Conservation (phyloP, 2,797 vertebrate genomes). For the Margarornis squamiger region DNA sequence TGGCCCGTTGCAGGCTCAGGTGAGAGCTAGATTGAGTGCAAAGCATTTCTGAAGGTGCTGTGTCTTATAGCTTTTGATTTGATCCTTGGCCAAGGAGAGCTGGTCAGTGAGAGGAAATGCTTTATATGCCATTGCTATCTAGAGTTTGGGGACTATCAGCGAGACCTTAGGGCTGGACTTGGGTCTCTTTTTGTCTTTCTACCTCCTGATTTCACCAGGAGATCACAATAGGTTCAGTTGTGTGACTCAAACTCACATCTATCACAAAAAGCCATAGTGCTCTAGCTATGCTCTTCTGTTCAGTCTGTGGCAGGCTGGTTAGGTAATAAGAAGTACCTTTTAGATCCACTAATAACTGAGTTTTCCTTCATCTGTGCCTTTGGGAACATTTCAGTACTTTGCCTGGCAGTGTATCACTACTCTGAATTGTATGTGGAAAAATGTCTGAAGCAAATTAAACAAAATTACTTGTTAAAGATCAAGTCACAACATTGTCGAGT, state of each 20-base stretch:
- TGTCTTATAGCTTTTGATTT: not conserved
- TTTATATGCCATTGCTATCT: not conserved
- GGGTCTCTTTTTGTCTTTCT: not conserved
- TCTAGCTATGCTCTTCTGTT: not conserved
- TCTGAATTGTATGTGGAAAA: constrained; percentile 14
- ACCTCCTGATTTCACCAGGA: not conserved
- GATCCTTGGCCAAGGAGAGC: not conserved
- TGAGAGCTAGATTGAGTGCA: not conserved
- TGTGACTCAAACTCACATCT: not conserved
- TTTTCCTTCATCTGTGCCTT: constrained; percentile 37
- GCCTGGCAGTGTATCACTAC: constrained; percentile 7
- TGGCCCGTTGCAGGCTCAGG: not conserved
- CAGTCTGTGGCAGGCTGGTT: not conserved
- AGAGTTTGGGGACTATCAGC: not conserved
- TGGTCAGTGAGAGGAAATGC: not conserved
- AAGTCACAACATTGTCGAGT: constrained; percentile 28
- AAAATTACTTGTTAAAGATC: constrained; percentile 44
- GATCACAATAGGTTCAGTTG: not conserved
- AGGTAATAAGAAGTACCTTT: not conserved
- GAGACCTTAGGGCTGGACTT: not conserved
- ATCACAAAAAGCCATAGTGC: rapidly evolving
- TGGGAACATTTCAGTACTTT: constrained; percentile 45
- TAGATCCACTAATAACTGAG: constrained; percentile 18
- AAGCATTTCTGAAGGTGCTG: not conserved
- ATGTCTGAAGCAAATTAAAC: constrained; percentile 40